A percentile compares a stretch with the other conserved stretches of the same genome.
Evolutionary conservation across 2,888 invertebrate species (phyloP).

Genomic region (Drosophila anomelani): DNA sequence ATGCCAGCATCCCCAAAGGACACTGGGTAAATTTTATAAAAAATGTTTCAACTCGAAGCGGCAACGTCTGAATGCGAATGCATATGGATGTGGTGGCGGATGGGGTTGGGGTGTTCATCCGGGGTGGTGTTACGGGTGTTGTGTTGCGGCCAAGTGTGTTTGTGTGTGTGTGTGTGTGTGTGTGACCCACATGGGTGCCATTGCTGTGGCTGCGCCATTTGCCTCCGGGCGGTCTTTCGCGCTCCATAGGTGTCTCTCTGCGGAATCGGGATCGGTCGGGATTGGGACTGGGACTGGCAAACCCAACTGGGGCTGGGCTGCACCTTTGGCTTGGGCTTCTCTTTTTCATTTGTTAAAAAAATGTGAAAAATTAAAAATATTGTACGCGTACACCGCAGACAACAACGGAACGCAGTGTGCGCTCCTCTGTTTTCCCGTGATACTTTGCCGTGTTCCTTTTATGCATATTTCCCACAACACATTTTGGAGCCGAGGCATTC

Average conservation of each 20-base stretch:
- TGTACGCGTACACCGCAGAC: slow-evolving; percentile 50
- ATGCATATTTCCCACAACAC: slow-evolving; percentile 80
- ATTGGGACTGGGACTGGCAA: slow-evolving; percentile 5
- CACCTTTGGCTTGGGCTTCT: slow-evolving; percentile 19
- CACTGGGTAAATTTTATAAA: slow-evolving; percentile 24
- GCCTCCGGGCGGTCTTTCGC: slow-evolving; percentile 58
- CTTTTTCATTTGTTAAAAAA: slow-evolving; percentile 55
- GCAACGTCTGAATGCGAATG: slow-evolving; percentile 52
- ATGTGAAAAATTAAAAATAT: slow-evolving; percentile 78
- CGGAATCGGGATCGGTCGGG: slow-evolving; percentile 38
- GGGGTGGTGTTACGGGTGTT: slow-evolving; percentile 6
- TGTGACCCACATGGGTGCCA: slow-evolving; percentile 71
- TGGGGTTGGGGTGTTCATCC: not conserved
- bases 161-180: slow-evolving; percentile 39
- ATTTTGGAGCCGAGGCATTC: slow-evolving; percentile 72
- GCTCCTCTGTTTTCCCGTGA: slow-evolving; percentile 28
- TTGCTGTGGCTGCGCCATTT: slow-evolving; percentile 45
- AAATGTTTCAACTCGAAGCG: slow-evolving; percentile 60
- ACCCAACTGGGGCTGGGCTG: slow-evolving; percentile 13
- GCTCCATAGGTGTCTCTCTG: slow-evolving; percentile 52
- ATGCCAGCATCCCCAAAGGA: slow-evolving; percentile 11
- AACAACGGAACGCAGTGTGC: slow-evolving; percentile 20
- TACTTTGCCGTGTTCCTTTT: slow-evolving; percentile 66
- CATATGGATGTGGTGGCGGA: slow-evolving; percentile 41
- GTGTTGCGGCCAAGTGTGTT: slow-evolving; percentile 25